Evolutionary conservation across 2,888 invertebrate species (phyloP).

Genomic region (Netelia melanura): DNA sequence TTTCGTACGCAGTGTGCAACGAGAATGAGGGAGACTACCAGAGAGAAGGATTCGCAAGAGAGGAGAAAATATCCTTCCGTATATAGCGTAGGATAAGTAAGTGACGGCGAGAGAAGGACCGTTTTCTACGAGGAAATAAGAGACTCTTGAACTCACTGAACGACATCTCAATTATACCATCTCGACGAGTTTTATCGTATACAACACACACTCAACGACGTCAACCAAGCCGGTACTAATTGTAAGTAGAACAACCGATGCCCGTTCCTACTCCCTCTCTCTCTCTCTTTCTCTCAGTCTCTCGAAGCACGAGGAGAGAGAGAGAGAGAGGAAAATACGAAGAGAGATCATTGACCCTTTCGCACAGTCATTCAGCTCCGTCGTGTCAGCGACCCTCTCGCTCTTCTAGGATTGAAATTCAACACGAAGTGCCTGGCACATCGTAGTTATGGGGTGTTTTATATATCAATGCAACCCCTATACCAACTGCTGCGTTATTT

Average conservation of each 20-base stretch:
- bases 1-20: background rate
- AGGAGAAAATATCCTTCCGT: constrained; percentile 54
- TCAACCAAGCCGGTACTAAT: constrained; percentile 61
- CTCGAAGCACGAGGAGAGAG: background rate
- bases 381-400: constrained; percentile 26
- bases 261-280: constrained; percentile 58
- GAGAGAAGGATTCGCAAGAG: constrained; percentile 35
- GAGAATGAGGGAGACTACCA: constrained; percentile 44
- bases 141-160: constrained; percentile 58
- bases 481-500: constrained; percentile 40
- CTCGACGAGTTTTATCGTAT: constrained; percentile 33
- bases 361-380: constrained; percentile 34
- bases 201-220: constrained; percentile 49
- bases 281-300: constrained; percentile 70
- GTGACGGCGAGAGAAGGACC: constrained; percentile 50
- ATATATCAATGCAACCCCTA: constrained; percentile 27
- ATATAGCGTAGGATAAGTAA: constrained; percentile 48
- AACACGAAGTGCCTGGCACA: constrained; percentile 33
- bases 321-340: background rate
- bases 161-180: constrained; percentile 65
- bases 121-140: constrained; percentile 55
- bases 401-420: constrained; percentile 51
- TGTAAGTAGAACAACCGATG: constrained; percentile 65
- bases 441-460: constrained; percentile 16
- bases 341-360: constrained; percentile 56